Evolutionary conservation across 1,140 invertebrate genomes (phyloP), one percentile per base, ranked within the genome.

Genomic region (Drosophila dunni): DNA sequence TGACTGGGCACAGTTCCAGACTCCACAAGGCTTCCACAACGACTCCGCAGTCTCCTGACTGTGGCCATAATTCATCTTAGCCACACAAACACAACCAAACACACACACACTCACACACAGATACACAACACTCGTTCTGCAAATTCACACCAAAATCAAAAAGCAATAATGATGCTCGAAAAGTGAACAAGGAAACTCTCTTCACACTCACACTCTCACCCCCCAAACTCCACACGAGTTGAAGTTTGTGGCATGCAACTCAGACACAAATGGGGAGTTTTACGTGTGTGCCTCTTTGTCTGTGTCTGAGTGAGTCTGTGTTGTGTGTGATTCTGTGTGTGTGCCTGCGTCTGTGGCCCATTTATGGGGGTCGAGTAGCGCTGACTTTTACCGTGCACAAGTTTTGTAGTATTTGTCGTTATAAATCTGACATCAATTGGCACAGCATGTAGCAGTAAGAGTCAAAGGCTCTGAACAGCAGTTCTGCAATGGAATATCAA

Each of bases 341-440:
- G 48, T 64, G 62, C 54, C 6, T 4, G 24, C 24, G 33, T 48
- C 15, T 48, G 58, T 62, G n/a, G 10, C n/a, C 56, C 56, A 45
- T 45, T 58, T 45, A 13, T 24, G 56, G 44, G 56, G 40, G 17
- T 58, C 56, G 40, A 17, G 24, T n/a, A 45, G 0, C 56, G 24
- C 42, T 33, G 34, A 38, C 60, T 51, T 50, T 17, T 50, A 20
- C 66, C 24, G 9, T 38, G 53, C 8, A 15, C 66, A 77, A 75
- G 60, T 78, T 84, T 84, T 81, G 78, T 62, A 74, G 74, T 84
- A 84, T 84, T 84, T 84, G 81, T 84, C 81, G 81, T 78, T 85
- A 84, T 84, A 84, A 85, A 85, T 84, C 85, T 84, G 81, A 85
- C 81, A 84, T 85, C 81, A 84, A 84, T 84, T 85, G 81, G 74